These are phyloP conservation scores for Ptyas mucosa DNA, from an alignment of 2,113 vertebrate genomes.

Conservation along the genomic window DNA sequence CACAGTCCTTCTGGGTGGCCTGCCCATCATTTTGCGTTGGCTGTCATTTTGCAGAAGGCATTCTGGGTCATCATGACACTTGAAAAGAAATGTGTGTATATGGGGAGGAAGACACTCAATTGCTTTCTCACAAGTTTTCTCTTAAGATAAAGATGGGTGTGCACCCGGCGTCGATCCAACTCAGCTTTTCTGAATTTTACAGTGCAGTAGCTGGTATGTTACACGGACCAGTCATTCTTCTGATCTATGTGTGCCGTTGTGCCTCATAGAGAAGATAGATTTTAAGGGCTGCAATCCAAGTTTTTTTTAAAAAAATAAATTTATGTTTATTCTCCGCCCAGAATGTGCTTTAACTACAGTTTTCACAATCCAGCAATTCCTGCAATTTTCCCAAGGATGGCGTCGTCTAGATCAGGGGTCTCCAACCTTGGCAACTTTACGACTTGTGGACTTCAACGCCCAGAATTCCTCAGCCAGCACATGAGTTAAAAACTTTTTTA, in stretches of 20 bases:
- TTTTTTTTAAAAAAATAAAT: not conserved
- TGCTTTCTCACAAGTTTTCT: not conserved
- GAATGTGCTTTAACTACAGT: not conserved
- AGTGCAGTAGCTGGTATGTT: not conserved
- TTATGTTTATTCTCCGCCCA: not conserved
- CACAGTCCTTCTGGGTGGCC: slow-evolving; percentile 47
- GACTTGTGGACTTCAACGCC: too few species aligned
- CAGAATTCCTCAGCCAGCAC: too few species aligned
- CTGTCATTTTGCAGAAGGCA: not conserved
- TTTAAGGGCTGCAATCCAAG: not conserved
- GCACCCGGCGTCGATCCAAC: not conserved
- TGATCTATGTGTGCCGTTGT: not conserved
- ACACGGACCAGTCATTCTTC: not conserved
- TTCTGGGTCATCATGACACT: not conserved
- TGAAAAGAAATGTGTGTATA: not conserved
- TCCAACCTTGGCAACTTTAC: too few species aligned
- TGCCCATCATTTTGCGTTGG: slow-evolving; percentile 7
- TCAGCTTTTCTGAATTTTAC: not conserved
- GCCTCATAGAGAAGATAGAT: too few species aligned
- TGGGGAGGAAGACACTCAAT: not conserved
- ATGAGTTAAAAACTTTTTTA: too few species aligned
- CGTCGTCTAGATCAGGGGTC: too few species aligned
- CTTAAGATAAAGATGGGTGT: not conserved
- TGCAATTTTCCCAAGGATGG: not conserved
- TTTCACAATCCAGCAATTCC: not conserved